Base-by-base conservation (phyloP, 2,888 invertebrate genomes). In the Rhogogaster chlorosoma region DNA sequence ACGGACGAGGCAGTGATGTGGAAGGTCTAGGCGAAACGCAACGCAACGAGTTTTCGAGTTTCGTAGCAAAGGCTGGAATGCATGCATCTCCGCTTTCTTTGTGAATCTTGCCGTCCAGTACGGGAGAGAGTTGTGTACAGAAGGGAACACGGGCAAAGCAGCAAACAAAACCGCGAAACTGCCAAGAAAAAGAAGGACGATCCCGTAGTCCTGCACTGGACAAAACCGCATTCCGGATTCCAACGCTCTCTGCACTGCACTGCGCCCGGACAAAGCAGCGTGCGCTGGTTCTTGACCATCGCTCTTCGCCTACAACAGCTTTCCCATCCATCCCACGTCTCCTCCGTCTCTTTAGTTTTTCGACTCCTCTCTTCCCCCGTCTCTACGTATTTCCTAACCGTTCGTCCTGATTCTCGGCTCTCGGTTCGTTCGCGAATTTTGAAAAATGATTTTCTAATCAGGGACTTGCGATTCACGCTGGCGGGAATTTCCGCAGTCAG, bases 151-250 rank as follows among this genome's bases (percentile, higher is more conserved):
- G 85, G 85, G 86, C 80, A 84, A 85, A 73, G 67, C 67, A 73
- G 86, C 73, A 57, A 86, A 86, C 85, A 86, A 85, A 36, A 85
- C 83, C 83, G 80, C 80, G 87, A 85, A 86, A 38, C 84, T 84
- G 86, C 84, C 73, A 78, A 83, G 80, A 80, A 80, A 80, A 86
- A 83, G 85, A 86, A 86, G 87, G 85, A 87, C 86, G 84, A 87
- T 86, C 86, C 18, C 42, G 45, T 45, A 77, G 77, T 53, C 29
- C 32, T 61, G 38, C 80, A 61, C 86, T 86, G 87, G 86, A 89
- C 88, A 87, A 88, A 89, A 90, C 90, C 89, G 87, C 89, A 90
- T 89, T 90, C 89, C 88, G 88, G 88, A 90, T 89, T 89, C 89
- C 87, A 45, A 29, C 45, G 61, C 84, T 29, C 36, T 45, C 77